These are phyloP conservation scores for Xiphorhynchus erythropygius DNA, from an alignment of 2,797 vertebrate species.

Conservation along the genomic window DNA sequence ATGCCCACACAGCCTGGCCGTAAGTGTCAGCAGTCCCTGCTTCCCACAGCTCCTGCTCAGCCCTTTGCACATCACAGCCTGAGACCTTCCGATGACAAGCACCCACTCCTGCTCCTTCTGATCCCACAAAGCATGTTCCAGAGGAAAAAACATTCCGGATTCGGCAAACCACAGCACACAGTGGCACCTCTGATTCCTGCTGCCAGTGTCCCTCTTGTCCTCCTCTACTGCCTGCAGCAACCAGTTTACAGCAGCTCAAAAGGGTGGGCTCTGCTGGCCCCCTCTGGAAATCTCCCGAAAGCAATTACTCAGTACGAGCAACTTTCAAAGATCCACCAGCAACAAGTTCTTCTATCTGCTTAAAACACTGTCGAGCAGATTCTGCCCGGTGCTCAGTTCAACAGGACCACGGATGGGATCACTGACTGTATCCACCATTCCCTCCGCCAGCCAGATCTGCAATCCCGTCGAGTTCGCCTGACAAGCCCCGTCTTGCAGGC, in stretches of 20 bases:
- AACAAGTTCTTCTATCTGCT: neutral
- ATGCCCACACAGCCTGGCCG: neutral
- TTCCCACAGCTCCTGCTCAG: neutral
- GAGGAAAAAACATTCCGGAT: neutral
- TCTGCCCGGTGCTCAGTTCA: neutral
- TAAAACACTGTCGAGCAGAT: neutral
- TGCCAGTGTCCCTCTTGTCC: neutral
- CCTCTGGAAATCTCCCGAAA: neutral
- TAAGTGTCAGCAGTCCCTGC: neutral
- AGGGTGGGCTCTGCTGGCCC: neutral
- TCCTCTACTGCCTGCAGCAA: neutral
- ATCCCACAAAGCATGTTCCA: fast-evolving
- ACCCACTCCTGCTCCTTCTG: neutral
- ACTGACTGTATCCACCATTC: neutral
- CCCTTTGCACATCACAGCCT: neutral
- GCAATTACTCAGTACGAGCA: neutral
- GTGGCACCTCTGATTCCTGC: neutral
- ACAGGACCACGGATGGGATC: neutral
- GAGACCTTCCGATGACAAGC: fast-evolving
- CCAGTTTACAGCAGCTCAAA: neutral
- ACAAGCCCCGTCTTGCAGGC: conserved; percentile 46
- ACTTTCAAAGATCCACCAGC: neutral
- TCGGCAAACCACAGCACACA: neutral
- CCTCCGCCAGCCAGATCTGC: neutral
- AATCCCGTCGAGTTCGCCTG: neutral